Conservation (phyloP, 2,888 invertebrate species). For the Calameuta filiformis region DNA sequence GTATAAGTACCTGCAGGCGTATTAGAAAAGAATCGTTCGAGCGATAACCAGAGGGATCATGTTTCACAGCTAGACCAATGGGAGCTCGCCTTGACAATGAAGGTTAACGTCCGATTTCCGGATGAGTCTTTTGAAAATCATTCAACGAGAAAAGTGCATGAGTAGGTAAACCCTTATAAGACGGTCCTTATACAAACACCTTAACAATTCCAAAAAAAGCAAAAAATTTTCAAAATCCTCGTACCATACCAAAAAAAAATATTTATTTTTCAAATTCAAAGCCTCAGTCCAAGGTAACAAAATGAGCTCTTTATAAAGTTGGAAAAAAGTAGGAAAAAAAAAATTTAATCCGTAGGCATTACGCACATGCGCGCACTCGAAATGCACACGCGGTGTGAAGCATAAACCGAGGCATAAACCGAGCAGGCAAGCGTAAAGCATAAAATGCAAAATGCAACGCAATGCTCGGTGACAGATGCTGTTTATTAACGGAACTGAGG, state of each 20-base stretch:
- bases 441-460: conserved; percentile 61
- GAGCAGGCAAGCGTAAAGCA: conserved; percentile 53
- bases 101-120: background rate
- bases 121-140: background rate
- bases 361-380: conserved; percentile 42
- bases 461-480: conserved; percentile 63
- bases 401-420: conserved; percentile 64
- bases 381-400: conserved; percentile 60
- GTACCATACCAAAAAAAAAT: too few relatives aligned
- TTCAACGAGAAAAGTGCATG: background rate
- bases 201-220: background rate
- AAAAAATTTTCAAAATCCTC: too few relatives aligned
- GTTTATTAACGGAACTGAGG: conserved; percentile 54
- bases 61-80: background rate
- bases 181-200: background rate
- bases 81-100: background rate
- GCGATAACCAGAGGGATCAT: background rate
- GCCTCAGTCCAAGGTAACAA: background rate
- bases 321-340: background rate
- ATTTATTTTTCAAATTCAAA: too few relatives aligned
- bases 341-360: conserved; percentile 37
- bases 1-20: background rate
- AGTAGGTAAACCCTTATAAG: background rate
- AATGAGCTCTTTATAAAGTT: background rate
- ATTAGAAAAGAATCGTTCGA: background rate